These are phyloP conservation scores for Drosophila quadrilineata DNA, from an alignment of 1,140 invertebrate genomes.

Conservation along the genomic window DNA sequence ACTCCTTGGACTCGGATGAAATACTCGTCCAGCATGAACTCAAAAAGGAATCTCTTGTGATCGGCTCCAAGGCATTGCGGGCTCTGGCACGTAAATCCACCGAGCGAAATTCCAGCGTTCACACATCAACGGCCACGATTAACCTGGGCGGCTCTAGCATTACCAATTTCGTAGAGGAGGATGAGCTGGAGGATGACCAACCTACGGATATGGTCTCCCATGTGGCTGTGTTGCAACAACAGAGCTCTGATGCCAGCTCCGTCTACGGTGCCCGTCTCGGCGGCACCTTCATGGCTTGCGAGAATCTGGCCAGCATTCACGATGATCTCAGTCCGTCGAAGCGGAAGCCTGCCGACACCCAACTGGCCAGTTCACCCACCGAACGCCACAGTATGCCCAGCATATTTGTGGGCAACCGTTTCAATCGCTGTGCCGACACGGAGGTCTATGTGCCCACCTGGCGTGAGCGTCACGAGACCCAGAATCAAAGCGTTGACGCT, in stretches of 20 bases:
- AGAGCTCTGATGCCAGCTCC: slow-evolving; percentile 84
- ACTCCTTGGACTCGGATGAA: slow-evolving; percentile 49
- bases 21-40: slow-evolving; percentile 45
- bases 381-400: slow-evolving; percentile 82
- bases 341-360: background rate
- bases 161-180: slow-evolving; percentile 56
- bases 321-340: slow-evolving; percentile 76
- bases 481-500: slow-evolving; percentile 70
- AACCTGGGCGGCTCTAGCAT: slow-evolving; percentile 67
- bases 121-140: slow-evolving; percentile 82
- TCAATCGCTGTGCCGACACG: slow-evolving; percentile 82
- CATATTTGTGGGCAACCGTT: slow-evolving; percentile 83
- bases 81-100: slow-evolving; percentile 65
- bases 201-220: background rate
- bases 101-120: slow-evolving; percentile 69
- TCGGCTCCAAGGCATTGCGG: slow-evolving; percentile 69
- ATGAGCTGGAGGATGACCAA: background rate
- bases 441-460: slow-evolving; percentile 83
- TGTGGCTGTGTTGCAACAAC: slow-evolving; percentile 51
- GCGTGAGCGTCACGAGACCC: slow-evolving; percentile 75
- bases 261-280: slow-evolving; percentile 81
- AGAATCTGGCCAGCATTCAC: slow-evolving; percentile 85
- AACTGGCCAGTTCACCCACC: slow-evolving; percentile 47
- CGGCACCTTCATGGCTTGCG: slow-evolving; percentile 84
- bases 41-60: slow-evolving; percentile 73